Evolutionary conservation across 2,113 vertebrate species (phyloP).

Genomic region (Carettochelys insculpta): DNA sequence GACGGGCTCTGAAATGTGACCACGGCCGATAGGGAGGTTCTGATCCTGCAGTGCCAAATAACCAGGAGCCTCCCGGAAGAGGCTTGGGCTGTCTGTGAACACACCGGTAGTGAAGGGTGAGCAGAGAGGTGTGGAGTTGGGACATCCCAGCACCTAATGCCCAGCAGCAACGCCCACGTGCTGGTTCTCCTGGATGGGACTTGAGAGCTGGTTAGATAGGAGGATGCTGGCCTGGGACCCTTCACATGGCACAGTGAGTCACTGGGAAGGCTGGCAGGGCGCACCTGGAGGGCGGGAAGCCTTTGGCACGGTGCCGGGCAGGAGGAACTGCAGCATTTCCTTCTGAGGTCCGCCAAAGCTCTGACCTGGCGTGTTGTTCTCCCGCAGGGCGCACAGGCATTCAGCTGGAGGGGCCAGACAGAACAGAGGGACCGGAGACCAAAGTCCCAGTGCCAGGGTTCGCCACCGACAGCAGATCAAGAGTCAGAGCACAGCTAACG

Average conservation of each 20-base stretch:
- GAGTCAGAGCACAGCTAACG: slow-evolving; percentile 41
- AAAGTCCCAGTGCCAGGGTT: slow-evolving; percentile 64
- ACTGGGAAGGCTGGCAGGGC: not conserved
- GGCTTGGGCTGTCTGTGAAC: too few relatives aligned
- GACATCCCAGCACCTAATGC: not conserved
- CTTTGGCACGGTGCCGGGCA: accelerated
- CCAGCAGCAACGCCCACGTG: not conserved
- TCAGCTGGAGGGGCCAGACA: slow-evolving; percentile 67
- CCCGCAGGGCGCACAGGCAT: slow-evolving; percentile 78
- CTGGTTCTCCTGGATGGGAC: not conserved
- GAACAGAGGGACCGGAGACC: slow-evolving; percentile 65
- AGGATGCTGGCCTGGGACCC: accelerated
- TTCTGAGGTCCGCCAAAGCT: accelerated
- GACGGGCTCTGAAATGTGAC: not conserved
- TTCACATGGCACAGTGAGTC: not conserved
- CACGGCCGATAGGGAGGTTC: not conserved
- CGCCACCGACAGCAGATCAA: slow-evolving; percentile 76
- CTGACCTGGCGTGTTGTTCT: not conserved
- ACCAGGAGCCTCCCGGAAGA: too few relatives aligned
- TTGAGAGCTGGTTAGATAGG: not conserved
- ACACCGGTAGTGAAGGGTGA: too few relatives aligned
- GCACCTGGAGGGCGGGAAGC: not conserved
- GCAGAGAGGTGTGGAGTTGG: not conserved
- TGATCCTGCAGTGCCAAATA: too few relatives aligned
- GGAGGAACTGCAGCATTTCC: not conserved